These are phyloP conservation scores for Lomographa bimaculata DNA, from an alignment of 2,888 invertebrate species.

Conservation along the genomic window DNA sequence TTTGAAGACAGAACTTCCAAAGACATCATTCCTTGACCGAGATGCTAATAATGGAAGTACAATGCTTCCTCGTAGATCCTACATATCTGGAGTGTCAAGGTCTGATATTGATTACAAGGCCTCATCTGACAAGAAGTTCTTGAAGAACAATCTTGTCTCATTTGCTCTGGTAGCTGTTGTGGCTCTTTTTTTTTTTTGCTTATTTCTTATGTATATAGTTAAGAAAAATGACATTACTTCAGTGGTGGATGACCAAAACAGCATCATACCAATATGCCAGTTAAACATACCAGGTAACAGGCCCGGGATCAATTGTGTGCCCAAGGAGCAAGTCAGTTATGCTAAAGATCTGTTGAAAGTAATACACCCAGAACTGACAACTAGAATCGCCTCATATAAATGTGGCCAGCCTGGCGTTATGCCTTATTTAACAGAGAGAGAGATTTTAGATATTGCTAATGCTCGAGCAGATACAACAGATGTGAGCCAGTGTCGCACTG, in stretches of 20 bases:
- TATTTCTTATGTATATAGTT: constrained; percentile 87
- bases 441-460: constrained; percentile 83
- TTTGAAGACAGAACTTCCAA: constrained; percentile 66
- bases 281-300: constrained; percentile 75
- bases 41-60: constrained; percentile 71
- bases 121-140: constrained; percentile 73
- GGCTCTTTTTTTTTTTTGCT: constrained; percentile 86
- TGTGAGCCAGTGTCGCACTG: constrained; percentile 76
- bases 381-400: constrained; percentile 80
- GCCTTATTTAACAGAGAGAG: constrained; percentile 85
- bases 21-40: constrained; percentile 55
- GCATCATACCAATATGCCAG: constrained; percentile 83
- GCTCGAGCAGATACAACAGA: constrained; percentile 54
- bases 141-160: constrained; percentile 86
- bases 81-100: constrained; percentile 62
- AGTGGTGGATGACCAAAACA: constrained; percentile 80
- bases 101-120: constrained; percentile 71
- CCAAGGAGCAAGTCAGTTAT: constrained; percentile 83
- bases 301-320: constrained; percentile 86
- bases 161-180: constrained; percentile 84
- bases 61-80: constrained; percentile 63
- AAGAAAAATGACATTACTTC: constrained; percentile 84
- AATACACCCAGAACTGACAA: constrained; percentile 86
- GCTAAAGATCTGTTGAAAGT: constrained; percentile 86
- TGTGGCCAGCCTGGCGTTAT: constrained; percentile 80